Percentiles rank a stretch among this genome's conserved stretches.
Evolutionary conservation across 2,797 vertebrate genomes (phyloP).

Genomic region (Rhabdomys pumilio): DNA sequence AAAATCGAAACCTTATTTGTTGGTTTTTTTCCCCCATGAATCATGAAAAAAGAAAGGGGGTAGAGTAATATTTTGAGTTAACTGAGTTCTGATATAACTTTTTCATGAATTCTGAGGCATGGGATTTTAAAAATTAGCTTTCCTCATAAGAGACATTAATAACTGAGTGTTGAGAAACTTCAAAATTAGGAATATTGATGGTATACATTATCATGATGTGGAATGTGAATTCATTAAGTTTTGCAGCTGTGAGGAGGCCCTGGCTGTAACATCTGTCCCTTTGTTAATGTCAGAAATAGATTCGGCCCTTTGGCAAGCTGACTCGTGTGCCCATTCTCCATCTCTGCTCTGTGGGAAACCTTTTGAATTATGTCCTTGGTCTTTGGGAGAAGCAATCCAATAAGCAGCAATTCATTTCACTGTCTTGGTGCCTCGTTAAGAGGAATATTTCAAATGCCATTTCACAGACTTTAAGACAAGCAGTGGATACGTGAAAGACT

Average conservation of each 20-base stretch:
- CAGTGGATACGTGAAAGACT: conserved; percentile 5
- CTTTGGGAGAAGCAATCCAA: conserved; percentile 18
- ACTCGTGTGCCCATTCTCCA: neutral
- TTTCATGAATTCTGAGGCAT: conserved; percentile 11
- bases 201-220: conserved; percentile 34
- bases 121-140: conserved; percentile 47
- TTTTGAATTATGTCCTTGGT: conserved; percentile 22
- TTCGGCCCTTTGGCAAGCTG: conserved; percentile 28
- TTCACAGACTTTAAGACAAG: conserved; percentile 27
- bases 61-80: neutral
- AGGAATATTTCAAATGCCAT: conserved; percentile 38
- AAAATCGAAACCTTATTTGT: neutral
- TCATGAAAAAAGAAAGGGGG: neutral
- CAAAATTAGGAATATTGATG: conserved; percentile 64
- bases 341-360: neutral
- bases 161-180: conserved; percentile 53
- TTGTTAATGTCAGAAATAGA: neutral
- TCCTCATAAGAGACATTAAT: conserved; percentile 45
- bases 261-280: neutral
- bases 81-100: conserved; percentile 24
- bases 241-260: neutral
- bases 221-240: conserved; percentile 55
- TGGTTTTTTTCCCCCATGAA: neutral
- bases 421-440: neutral
- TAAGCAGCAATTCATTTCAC: conserved; percentile 58